Evolutionary conservation across 2,113 vertebrate genomes (phyloP).

Genomic region (Triplophysa tibetana): DNA sequence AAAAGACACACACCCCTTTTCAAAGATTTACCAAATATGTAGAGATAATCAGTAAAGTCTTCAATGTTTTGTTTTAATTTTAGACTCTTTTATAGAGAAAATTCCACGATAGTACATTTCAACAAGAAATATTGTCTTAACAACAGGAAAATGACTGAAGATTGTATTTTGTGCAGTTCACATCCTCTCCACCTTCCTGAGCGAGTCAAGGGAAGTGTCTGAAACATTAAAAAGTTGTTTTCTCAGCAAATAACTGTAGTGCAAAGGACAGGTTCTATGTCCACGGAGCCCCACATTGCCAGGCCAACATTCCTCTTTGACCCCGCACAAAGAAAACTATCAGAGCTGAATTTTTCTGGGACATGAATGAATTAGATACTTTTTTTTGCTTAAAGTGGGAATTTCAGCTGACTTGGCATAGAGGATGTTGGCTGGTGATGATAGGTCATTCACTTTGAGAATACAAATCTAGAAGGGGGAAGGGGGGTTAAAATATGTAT

Average conservation of each 20-base stretch:
- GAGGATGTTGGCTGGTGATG: background rate
- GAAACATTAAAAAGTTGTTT: conserved; percentile 65
- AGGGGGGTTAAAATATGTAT: no score
- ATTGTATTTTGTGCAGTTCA: conserved; percentile 61
- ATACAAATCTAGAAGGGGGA: background rate
- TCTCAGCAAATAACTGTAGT: conserved; percentile 70
- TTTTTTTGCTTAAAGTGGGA: background rate
- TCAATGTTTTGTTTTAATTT: background rate
- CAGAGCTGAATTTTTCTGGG: conserved; percentile 34
- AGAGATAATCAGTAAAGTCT: background rate
- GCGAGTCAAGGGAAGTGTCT: conserved; percentile 68
- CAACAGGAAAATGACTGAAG: conserved; percentile 74
- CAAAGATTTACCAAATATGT: background rate
- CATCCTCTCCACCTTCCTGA: conserved; percentile 74
- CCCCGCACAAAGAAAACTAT: conserved; percentile 11
- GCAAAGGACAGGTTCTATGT: conserved; percentile 49
- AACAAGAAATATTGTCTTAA: conserved; percentile 37
- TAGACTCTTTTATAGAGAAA: background rate
- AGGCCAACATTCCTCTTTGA: conserved; percentile 24
- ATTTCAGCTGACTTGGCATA: conserved; percentile 43
- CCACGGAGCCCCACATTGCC: background rate
- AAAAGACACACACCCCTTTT: background rate
- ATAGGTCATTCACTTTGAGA: conserved; percentile 1
- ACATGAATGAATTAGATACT: background rate
- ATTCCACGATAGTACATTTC: background rate